Evolutionary conservation across 2,113 vertebrate genomes (phyloP), one percentile per base, ranked within the genome.

Genomic region (Porphyrio hochstetteri): DNA sequence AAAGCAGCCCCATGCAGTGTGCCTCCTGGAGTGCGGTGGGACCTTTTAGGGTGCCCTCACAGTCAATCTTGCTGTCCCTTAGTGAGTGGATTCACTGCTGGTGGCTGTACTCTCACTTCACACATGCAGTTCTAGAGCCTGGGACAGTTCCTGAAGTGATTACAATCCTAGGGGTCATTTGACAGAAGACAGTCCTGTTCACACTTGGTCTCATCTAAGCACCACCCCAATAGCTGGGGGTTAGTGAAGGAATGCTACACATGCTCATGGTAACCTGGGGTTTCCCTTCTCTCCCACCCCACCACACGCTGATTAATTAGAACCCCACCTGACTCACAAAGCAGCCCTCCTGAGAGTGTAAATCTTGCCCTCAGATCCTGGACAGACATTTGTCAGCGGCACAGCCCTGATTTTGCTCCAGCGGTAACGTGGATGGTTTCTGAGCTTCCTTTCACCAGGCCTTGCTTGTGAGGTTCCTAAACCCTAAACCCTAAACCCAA

Each of bases 21-120:
- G 29, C 35, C 28, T 65, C 14, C 28, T 5, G 2, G 33, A 38
- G 5, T 2, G 4, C 2, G 4, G n/a, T 1, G 1, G 13, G 12
- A 10, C 15, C 17, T 67, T 48, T 68, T 1, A 4, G 28, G 17
- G 8, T 48, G 16, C 24, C 15, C 82, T 67, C 27, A 36, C 46
- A 63, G 20, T 29, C 5, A 10, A 11, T 60, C 28, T 60, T 4
- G 2, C 55, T 56, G 25, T 67, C 36, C 40, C 27, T 33, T 61
- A 65, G 27, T 1, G 4, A 78, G 42, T 10, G 4, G 28, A 56
- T 61, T 94, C 61, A 38, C 17, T 64, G 46, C 4, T n/a, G 15
- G 31, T 36, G 25, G 15, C 12, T 53, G 72, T 72, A 69, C 56
- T 28, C 13, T 9, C 18, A 31, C 72, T 87, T 38, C 59, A 33